phyloP scores from a whole-genome alignment of 2,113 vertebrate genomes.

The Turdus rufiventris region DNA sequence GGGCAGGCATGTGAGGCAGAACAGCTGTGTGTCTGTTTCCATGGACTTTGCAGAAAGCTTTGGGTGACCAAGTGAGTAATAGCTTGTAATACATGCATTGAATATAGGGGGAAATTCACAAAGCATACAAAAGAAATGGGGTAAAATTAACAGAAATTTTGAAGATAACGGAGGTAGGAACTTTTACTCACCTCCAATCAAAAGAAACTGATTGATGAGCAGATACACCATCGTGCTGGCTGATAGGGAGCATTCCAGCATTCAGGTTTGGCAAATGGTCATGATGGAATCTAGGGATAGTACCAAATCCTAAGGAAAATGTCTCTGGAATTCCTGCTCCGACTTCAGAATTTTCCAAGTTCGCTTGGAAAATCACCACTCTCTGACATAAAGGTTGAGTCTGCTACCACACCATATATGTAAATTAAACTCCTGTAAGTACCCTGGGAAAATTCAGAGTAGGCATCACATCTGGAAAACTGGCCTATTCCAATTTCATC shows the following conservation, averaged over 20 bases:
- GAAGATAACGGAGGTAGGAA: not conserved
- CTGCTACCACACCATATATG: not conserved
- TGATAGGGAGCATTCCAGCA: not conserved
- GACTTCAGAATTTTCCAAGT: not conserved
- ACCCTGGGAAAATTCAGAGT: not conserved
- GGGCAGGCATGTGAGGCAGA: not conserved
- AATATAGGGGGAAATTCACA: not conserved
- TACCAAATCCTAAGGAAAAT: not conserved
- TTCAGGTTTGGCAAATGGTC: not conserved
- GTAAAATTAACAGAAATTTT: not conserved
- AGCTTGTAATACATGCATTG: not conserved
- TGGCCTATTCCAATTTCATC: not conserved
- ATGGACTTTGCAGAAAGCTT: not conserved
- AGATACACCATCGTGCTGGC: not conserved
- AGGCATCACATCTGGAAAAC: not conserved
- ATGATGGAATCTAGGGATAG: not conserved
- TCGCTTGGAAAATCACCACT: not conserved
- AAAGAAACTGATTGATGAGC: not conserved
- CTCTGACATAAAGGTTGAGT: not conserved
- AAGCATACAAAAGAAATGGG: not conserved
- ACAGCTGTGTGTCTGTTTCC: not conserved
- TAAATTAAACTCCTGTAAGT: not conserved
- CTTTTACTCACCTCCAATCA: not conserved
- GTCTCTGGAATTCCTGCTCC: not conserved
- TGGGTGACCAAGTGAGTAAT: not conserved